A percentile compares a stretch with the other conserved stretches of the same genome.
Evolutionary conservation across 2,113 vertebrate species (phyloP).

Genomic region (Fregata magnificens): DNA sequence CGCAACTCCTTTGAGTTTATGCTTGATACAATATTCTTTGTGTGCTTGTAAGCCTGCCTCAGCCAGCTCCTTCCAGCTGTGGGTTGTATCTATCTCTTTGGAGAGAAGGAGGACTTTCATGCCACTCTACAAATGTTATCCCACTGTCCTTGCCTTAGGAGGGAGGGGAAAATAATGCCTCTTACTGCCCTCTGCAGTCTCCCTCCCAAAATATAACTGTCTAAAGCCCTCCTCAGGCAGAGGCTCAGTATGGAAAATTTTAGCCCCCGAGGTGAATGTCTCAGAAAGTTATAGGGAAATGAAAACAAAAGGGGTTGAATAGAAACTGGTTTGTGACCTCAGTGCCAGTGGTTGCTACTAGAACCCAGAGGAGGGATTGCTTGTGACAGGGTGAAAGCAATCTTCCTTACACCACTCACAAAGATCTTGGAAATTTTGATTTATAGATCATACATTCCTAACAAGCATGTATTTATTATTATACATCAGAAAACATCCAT

Average conservation of each 20-base stretch:
- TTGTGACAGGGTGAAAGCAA: not conserved
- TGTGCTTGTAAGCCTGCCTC: not conserved
- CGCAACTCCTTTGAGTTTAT: not conserved
- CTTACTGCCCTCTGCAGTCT: not conserved
- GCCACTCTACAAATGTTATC: not conserved
- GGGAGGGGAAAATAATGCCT: not conserved
- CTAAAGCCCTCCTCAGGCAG: not conserved
- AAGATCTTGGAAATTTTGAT: not conserved
- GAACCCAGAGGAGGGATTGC: not conserved
- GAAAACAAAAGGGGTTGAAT: not conserved
- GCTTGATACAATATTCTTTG: not conserved
- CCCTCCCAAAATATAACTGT: not conserved
- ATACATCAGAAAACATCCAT: not conserved
- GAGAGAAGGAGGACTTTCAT: not conserved
- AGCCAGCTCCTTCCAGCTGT: not conserved
- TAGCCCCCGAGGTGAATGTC: not conserved
- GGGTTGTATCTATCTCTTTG: not conserved
- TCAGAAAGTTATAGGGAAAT: not conserved
- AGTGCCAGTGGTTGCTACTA: not conserved
- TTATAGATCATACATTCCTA: not conserved
- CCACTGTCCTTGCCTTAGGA: not conserved
- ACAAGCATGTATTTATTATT: not conserved
- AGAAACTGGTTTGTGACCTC: conserved; percentile 10
- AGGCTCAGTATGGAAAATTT: not conserved
- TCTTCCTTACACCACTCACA: not conserved